Evolutionary conservation across 2,113 vertebrate genomes (phyloP).

Genomic region (Lasiurus borealis): DNA sequence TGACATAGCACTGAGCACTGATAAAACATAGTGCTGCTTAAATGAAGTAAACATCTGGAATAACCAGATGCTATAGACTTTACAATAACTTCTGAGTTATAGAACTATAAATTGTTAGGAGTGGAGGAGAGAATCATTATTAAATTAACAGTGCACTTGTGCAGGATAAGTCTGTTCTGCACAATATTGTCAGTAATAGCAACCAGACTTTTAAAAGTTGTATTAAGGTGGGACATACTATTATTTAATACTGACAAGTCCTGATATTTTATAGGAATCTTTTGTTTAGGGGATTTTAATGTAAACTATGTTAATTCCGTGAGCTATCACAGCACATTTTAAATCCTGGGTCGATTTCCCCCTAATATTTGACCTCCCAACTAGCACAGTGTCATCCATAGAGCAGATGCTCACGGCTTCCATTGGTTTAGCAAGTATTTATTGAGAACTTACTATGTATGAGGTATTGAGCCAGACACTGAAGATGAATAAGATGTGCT

Average conservation of each 20-base stretch:
- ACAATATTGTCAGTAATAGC: not conserved
- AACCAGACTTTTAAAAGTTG: conserved; percentile 28
- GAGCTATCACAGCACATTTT: not conserved
- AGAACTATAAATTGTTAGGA: conserved; percentile 28
- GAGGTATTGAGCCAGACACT: conserved; percentile 17
- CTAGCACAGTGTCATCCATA: not conserved
- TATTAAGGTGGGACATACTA: not conserved
- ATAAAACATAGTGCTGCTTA: not conserved
- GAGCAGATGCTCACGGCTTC: conserved; percentile 11
- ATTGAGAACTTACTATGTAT: not conserved
- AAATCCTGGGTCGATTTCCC: conserved; percentile 35
- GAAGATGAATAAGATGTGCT: not conserved
- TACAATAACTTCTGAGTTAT: conserved; percentile 3
- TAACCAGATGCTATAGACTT: not conserved
- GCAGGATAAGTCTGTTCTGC: not conserved
- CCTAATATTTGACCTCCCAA: not conserved
- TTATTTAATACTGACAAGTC: not conserved
- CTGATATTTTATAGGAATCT: not conserved
- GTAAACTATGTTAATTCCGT: not conserved
- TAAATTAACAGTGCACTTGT: not conserved
- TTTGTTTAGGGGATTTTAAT: conserved; percentile 25
- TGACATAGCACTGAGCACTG: not conserved
- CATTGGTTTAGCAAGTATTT: conserved; percentile 43
- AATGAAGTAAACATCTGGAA: conserved; percentile 47
- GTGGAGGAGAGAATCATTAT: not conserved